A percentile compares a stretch with the other conserved stretches of the same genome.
These are phyloP conservation scores for Apamea epomidion DNA, from an alignment of 2,888 invertebrate genomes.

Conservation along the genomic window DNA sequence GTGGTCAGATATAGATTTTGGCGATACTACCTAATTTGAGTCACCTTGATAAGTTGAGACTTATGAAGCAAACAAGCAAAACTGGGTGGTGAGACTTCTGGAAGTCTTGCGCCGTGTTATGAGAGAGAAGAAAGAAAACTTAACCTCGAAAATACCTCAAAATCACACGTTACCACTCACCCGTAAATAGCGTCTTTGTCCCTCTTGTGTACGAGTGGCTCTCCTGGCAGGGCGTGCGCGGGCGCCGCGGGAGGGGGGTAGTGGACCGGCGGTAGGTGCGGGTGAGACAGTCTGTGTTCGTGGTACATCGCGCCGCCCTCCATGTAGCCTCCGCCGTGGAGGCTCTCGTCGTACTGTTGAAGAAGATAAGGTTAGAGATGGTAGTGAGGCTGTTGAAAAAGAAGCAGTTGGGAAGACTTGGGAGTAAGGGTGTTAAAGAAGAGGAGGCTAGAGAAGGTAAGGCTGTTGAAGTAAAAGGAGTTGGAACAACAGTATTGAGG, in stretches of 20 bases:
- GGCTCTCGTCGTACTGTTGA: slow-evolving; percentile 98
- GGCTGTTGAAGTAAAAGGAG: not conserved
- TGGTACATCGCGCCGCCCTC: slow-evolving; percentile 94
- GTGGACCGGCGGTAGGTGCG: slow-evolving; percentile 93
- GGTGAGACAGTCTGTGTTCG: slow-evolving; percentile 95
- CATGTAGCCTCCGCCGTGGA: slow-evolving; percentile 96
- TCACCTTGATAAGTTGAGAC: not conserved
- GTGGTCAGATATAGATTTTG: too few species aligned
- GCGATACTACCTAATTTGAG: too few species aligned
- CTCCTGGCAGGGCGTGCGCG: slow-evolving; percentile 96
- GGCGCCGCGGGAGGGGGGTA: slow-evolving; percentile 96
- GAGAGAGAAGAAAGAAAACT: not conserved
- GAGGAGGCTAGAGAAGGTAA: not conserved
- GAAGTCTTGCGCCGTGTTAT: not conserved
- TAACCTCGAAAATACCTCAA: slow-evolving; percentile 65
- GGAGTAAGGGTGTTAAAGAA: not conserved
- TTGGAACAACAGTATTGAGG: not conserved
- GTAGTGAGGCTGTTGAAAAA: not conserved
- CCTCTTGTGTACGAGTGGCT: slow-evolving; percentile 98
- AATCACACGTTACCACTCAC: slow-evolving; percentile 92
- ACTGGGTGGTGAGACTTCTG: not conserved
- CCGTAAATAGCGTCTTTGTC: slow-evolving; percentile 99
- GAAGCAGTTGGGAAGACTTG: not conserved
- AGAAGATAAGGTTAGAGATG: slow-evolving; percentile 17
- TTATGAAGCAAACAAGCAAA: not conserved